Evolutionary conservation across 1,140 invertebrate species (phyloP), one percentile per base, ranked within the genome.

Genomic region (Trypoxylus dichotomus): DNA sequence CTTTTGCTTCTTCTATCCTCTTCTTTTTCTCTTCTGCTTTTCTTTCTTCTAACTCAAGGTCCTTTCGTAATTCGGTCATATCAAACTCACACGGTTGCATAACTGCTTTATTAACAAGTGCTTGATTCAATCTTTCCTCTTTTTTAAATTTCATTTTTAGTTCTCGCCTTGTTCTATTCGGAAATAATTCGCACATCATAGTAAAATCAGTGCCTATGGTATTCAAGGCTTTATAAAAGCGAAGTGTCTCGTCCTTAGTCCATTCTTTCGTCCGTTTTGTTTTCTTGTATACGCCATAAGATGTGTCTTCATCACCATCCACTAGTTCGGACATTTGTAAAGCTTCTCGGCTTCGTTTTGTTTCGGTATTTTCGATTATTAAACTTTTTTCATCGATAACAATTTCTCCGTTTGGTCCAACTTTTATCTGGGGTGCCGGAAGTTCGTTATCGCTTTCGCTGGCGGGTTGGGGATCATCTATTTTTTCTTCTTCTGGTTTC

Each of bases 121-220:
- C 77, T 0, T 81, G 79, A 82, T 89, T 87, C 0, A 83, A 83
- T 60, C 83, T 84, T 79, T 89, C 88, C 79, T 89, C 88, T 60
- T 88, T 88, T 74, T 89, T 89, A 78, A 88, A 89, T 80, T 91
- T 97, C 11, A 93, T 86, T 85, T 97, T 97, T 0, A 98, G 86
- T 83, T 97, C 95, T 58, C 91, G 86, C 3, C 96, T 87, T 1
- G 90, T 92, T 76, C 96, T 89, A 71, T 91, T 90, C 0, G 93
- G 93, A 86, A 97, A 96, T n/a, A 96, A 86, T 73, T 90, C 90
- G 75, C 91, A 88, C 95, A 98, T 97, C 15, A 97, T 84, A 0
- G 94, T 91, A 86, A 98, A 97, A 87, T 97, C 96, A 0, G 96
- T 96, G 0, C 96, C 96, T 75, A 97, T 89, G 11, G 91, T 92